Evolutionary conservation across 30 jellyfish, hydroid and myxozoan genomes (phyloP), one percentile per base, ranked within the genome.

Genomic region (Haliclystus octoradiatus): DNA sequence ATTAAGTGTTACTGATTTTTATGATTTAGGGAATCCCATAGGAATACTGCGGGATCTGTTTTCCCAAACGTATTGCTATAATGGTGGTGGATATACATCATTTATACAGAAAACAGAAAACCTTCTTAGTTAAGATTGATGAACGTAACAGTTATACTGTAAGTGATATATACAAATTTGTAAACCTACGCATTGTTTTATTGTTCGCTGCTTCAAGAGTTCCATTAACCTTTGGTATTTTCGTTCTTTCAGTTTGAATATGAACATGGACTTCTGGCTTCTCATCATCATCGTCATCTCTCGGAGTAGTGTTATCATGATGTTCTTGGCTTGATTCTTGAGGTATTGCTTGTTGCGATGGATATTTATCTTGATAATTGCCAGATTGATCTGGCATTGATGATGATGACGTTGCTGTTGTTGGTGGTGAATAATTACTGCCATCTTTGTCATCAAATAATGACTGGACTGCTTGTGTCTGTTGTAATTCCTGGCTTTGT

Each of bases 221-320:
- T n/a, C n/a, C n/a, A n/a, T n/a, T 71, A 26, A 70, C 67, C 50
- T 62, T 68, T 7, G 95, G 93, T 15, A 89, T 89, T 1, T 73
- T 49, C 40, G 98, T 76, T 72, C 81, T 89, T 52, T 89, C 98
- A 2, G 98, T 89, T 64, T 82, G 94, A 62, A 89, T 89, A 50
- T 89, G 98, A 57, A 89, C 98, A 68, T 89, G 98, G 13, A 89
- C 98, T 80, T 89, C 98, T 15, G 98, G 98, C 83, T 89, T 89
- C 65, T 77, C 94, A 3, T 89, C 97, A n/a, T 88, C 97, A 29
- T 81, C 95, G 70, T 77, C 94, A 26, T 40, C 57, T 5, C 9
- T 5, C 57, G 9, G 9, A 19, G 57, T 5, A 19, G 14, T 40
- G 57, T 19, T 40, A 19, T 40, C 57, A 40, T 40, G 14, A 40